Base-by-base conservation (phyloP, 2,113 vertebrate genomes). In the Orientallactaga bullata region DNA sequence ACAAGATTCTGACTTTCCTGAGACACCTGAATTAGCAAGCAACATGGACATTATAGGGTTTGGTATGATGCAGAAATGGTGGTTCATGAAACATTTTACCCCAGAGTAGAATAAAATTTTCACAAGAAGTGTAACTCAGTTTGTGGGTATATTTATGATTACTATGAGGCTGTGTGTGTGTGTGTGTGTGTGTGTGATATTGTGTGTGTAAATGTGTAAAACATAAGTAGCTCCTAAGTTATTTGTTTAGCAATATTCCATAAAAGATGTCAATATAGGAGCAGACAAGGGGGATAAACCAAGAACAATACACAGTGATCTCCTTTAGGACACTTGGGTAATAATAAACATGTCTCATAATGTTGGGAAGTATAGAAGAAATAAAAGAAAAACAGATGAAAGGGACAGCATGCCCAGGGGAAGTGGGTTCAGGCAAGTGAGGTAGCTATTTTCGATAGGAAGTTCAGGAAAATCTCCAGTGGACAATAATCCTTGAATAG, bases 341-440 rank as follows among this genome's bases (percentile, higher is more conserved):
- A 24, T 20, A 47, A 74, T 26, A 13, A 0, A 10, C 39, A 37
- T 10, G 12, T 24, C 8, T 26, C 4, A 51, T n/a, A 87, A 32
- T 68, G 4, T 58, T 66, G 18, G 58, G 20, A 51, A 11, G 2
- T 15, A 13, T 2, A 66, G 21, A 23, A 28, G 26, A 74, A 47
- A 23, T 15, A 71, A 30, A 28, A 47, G 76, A n/a, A 76, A 37
- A 12, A 39, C 35, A 72, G 35, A 1, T 28, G 23, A 81, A 28
- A n/a, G 30, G 30, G 11, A 71, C 24, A 85, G 26, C 39, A 63
- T 17, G 24, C 13, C 17, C 61, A 42, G 51, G 20, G n/a, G 2
- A 6, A 20, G 35, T 60, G 5, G 35, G 1, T 11, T 3, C 39
- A 42, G 18, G 5, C 1, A 55, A 24, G 23, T 1, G 7, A 69